These are phyloP conservation scores for Pogoniulus pusillus DNA, from an alignment of 2,797 vertebrate species.

Conservation along the genomic window DNA sequence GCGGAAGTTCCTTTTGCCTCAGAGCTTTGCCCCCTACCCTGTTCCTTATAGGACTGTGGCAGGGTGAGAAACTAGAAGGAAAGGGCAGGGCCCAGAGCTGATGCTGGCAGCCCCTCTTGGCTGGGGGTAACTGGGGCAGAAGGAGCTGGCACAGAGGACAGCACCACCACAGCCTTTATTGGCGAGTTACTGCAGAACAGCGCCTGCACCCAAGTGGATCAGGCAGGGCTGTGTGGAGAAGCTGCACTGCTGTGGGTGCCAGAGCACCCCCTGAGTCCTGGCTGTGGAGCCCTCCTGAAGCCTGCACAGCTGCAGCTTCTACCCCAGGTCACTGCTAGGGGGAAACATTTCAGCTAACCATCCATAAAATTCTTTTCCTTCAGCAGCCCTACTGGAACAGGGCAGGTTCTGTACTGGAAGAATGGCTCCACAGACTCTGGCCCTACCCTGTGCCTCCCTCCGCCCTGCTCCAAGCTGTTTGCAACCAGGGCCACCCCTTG, in stretches of 20 bases:
- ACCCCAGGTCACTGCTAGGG: rapidly evolving
- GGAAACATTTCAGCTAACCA: no score
- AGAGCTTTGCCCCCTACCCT: background rate
- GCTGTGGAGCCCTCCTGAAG: rapidly evolving
- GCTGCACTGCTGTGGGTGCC: background rate
- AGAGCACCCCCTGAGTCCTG: rapidly evolving
- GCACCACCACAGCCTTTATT: background rate
- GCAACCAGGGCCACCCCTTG: no score
- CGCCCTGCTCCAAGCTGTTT: no score
- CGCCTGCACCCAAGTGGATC: rapidly evolving
- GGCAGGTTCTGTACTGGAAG: background rate
- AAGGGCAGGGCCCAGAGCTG: background rate
- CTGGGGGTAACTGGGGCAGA: background rate
- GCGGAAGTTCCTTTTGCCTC: rapidly evolving
- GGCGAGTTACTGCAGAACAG: no score
- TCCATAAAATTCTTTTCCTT: background rate
- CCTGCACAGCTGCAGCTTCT: background rate
- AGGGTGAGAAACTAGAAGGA: background rate
- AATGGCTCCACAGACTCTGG: background rate
- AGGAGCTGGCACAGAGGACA: background rate
- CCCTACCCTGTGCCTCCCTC: no score
- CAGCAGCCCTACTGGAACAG: no score
- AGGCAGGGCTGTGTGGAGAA: background rate
- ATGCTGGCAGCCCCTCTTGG: background rate
- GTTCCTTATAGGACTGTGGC: background rate